A percentile compares a stretch with the other conserved stretches of the same genome.
phyloP scores from a whole-genome alignment of 2,888 invertebrate genomes.

The Malacosoma neustria region DNA sequence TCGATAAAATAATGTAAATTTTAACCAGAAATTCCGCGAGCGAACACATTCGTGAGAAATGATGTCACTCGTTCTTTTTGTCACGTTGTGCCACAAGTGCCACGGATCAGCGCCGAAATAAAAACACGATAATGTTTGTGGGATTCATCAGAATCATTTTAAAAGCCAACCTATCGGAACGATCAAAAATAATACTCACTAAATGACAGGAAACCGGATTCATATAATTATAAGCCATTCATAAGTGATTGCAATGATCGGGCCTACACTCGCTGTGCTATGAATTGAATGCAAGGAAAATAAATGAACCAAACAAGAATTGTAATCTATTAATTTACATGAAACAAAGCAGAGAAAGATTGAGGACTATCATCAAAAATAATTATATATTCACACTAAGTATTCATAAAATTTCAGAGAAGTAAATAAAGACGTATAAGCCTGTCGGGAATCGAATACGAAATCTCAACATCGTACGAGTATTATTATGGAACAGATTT shows the following conservation, averaged over 20 bases:
- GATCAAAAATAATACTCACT: slow-evolving; percentile 9
- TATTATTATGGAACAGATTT: too few relatives aligned
- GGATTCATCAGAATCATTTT: slow-evolving; percentile 30
- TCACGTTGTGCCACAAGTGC: slow-evolving; percentile 51
- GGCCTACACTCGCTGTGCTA: background rate
- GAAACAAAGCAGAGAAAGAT: too few relatives aligned
- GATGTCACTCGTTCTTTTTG: slow-evolving; percentile 53
- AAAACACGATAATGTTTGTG: slow-evolving; percentile 49
- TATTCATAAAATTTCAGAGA: too few relatives aligned
- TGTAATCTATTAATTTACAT: too few relatives aligned
- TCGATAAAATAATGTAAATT: slow-evolving; percentile 18
- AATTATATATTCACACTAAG: too few relatives aligned
- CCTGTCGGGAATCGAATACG: too few relatives aligned
- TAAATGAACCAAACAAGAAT: too few relatives aligned
- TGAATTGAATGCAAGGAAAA: too few relatives aligned
- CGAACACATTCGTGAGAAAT: slow-evolving; percentile 39
- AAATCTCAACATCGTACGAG: too few relatives aligned
- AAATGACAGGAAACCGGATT: slow-evolving; percentile 18
- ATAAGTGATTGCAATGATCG: slow-evolving; percentile 5
- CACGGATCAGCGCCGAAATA: slow-evolving; percentile 35
- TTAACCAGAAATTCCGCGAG: slow-evolving; percentile 16
- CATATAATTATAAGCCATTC: slow-evolving; percentile 11
- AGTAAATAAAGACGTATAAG: too few relatives aligned
- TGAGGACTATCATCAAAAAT: too few relatives aligned
- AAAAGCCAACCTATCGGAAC: slow-evolving; percentile 9